phyloP scores from a whole-genome alignment of 2,888 invertebrate genomes.

The Diploptera punctata region DNA sequence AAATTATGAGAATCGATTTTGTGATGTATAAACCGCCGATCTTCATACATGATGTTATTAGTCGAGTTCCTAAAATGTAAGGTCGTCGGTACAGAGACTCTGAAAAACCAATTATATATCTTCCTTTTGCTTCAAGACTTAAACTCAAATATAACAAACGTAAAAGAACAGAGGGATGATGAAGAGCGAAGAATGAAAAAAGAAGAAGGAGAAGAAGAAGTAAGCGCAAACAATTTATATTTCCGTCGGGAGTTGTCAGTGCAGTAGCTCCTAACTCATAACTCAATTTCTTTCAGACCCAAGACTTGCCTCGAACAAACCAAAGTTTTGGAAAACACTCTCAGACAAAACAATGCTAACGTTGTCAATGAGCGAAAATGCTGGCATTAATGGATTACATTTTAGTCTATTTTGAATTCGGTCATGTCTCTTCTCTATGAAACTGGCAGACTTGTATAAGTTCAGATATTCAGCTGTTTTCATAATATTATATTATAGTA shows the following conservation, averaged over 20 bases:
- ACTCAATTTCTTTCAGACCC: conserved; percentile 55
- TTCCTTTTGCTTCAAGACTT: conserved; percentile 1
- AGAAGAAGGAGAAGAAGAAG: neutral
- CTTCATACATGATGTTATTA: no score
- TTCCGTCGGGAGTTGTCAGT: conserved; percentile 30
- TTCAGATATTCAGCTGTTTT: no score
- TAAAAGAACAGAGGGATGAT: no score
- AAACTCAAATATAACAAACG: no score
- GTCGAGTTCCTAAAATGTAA: no score
- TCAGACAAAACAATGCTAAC: no score
- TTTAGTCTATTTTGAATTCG: no score
- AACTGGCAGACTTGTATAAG: no score
- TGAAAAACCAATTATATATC: conserved; percentile 25
- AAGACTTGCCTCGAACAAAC: neutral
- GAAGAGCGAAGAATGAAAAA: neutral
- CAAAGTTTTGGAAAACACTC: neutral
- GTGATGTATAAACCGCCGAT: no score
- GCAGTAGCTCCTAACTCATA: conserved; percentile 54
- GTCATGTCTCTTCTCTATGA: no score
- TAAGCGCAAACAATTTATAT: conserved; percentile 29
- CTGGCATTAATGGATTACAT: neutral
- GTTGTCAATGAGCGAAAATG: neutral
- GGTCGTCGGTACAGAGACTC: conserved; percentile 1
- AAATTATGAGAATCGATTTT: no score
- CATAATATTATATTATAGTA: no score